phyloP scores from a whole-genome alignment of 2,113 vertebrate species.

The Nipponia nippon region DNA sequence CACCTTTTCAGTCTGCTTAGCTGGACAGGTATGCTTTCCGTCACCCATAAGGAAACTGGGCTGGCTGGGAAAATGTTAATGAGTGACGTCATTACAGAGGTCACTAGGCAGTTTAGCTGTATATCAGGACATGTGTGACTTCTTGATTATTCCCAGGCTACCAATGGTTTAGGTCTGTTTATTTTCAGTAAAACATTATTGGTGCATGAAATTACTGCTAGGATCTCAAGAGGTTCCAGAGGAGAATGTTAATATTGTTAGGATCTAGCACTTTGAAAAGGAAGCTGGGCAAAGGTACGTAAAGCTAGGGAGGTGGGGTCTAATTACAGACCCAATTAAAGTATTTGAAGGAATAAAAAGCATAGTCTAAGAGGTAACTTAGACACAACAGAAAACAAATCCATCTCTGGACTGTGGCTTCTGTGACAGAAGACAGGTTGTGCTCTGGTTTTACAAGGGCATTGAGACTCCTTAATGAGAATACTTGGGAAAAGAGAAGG shows the following conservation, averaged over 20 bases:
- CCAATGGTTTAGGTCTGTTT: constrained; percentile 31
- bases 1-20: neutral
- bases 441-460: constrained; percentile 28
- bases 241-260: constrained; percentile 48
- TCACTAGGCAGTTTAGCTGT: neutral
- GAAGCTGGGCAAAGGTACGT: neutral
- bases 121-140: neutral
- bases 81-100: neutral
- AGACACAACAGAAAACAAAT: constrained; percentile 7
- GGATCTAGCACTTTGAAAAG: neutral
- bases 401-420: neutral
- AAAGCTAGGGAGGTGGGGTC: neutral
- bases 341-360: constrained; percentile 20
- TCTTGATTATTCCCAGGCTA: constrained; percentile 14
- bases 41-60: neutral
- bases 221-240: constrained; percentile 11
- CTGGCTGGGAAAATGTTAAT: neutral
- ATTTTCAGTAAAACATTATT: constrained; percentile 27
- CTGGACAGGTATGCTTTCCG: neutral
- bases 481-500: neutral
- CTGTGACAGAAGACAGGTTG: constrained; percentile 29
- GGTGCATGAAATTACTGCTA: constrained; percentile 28
- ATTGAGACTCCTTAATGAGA: neutral
- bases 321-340: constrained; percentile 28
- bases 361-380: neutral